Percentiles rank a stretch among this genome's conserved stretches.
Conservation (phyloP, 2,888 invertebrate species). For the Hirudinaria manillensis region DNA sequence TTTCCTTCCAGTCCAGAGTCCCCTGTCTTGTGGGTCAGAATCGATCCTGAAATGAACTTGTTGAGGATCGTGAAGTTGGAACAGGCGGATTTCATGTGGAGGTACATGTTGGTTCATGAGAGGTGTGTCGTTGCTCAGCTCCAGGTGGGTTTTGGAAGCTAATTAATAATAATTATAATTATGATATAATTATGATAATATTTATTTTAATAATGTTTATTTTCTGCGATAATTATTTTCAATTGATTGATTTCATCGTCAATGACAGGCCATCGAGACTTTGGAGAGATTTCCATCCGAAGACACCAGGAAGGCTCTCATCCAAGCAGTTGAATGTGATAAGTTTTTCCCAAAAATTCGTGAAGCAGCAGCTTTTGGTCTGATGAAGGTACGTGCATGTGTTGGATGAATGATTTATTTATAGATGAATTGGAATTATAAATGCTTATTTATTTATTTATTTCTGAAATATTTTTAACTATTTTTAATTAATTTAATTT, state of each 20-base stretch:
- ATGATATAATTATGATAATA: background rate
- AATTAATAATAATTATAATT: background rate
- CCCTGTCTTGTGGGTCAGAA: slow-evolving; percentile 86
- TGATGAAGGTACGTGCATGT: slow-evolving; percentile 27
- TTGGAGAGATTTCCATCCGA: slow-evolving; percentile 79
- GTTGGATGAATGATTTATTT: too few relatives aligned
- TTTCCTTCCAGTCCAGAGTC: slow-evolving; percentile 65
- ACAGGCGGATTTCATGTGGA: slow-evolving; percentile 98
- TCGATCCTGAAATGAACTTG: slow-evolving; percentile 56
- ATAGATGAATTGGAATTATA: too few relatives aligned
- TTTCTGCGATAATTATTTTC: background rate
- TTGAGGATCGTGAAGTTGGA: slow-evolving; percentile 63
- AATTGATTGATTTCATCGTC: too few relatives aligned
- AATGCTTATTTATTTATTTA: too few relatives aligned
- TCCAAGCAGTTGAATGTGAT: slow-evolving; percentile 90
- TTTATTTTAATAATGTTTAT: background rate
- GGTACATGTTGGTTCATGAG: slow-evolving; percentile 91
- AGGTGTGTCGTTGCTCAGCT: slow-evolving; percentile 82
- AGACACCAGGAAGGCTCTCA: slow-evolving; percentile 78
- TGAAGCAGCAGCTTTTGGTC: slow-evolving; percentile 29
- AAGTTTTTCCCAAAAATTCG: slow-evolving; percentile 76
- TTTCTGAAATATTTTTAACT: too few relatives aligned
- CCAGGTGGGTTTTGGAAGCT: slow-evolving; percentile 42
- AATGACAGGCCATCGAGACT: slow-evolving; percentile 65
- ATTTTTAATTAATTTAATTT: too few relatives aligned